Evolutionary conservation across 1,140 invertebrate species (phyloP).

Genomic region (Drosophila punjabiensis): DNA sequence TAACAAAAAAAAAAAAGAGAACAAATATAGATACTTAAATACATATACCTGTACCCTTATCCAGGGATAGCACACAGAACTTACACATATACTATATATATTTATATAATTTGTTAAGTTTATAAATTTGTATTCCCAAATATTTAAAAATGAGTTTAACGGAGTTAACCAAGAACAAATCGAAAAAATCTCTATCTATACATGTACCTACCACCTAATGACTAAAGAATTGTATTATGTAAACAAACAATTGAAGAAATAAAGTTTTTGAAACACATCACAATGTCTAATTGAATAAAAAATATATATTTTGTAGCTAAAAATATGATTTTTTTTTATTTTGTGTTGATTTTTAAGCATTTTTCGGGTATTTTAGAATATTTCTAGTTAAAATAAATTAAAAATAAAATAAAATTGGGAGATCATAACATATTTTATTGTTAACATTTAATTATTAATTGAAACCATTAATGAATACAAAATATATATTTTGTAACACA

Average conservation of each 20-base stretch:
- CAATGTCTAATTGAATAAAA: neutral
- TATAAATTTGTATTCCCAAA: slow-evolving; percentile 66
- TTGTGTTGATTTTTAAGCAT: neutral
- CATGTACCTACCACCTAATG: slow-evolving; percentile 59
- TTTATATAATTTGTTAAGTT: slow-evolving; percentile 73
- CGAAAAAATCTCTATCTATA: slow-evolving; percentile 64
- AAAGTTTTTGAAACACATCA: slow-evolving; percentile 68
- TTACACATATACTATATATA: slow-evolving; percentile 36
- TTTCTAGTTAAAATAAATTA: neutral
- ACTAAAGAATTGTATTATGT: slow-evolving; percentile 68
- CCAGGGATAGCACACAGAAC: slow-evolving; percentile 39
- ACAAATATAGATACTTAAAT: slow-evolving; percentile 21
- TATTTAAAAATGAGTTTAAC: slow-evolving; percentile 58
- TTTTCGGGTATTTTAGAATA: neutral
- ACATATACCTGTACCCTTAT: slow-evolving; percentile 37
- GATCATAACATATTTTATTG: neutral
- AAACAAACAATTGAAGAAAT: slow-evolving; percentile 66
- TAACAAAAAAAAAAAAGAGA: neutral
- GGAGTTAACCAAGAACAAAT: slow-evolving; percentile 47
- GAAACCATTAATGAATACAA: too few relatives aligned
- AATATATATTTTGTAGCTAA: too few relatives aligned
- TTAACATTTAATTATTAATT: neutral
- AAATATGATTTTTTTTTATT: neutral
- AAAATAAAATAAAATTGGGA: too few relatives aligned
- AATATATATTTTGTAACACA: too few relatives aligned